Evolutionary conservation across 2,797 vertebrate genomes (phyloP).

Genomic region (Cirrhinus mrigala): DNA sequence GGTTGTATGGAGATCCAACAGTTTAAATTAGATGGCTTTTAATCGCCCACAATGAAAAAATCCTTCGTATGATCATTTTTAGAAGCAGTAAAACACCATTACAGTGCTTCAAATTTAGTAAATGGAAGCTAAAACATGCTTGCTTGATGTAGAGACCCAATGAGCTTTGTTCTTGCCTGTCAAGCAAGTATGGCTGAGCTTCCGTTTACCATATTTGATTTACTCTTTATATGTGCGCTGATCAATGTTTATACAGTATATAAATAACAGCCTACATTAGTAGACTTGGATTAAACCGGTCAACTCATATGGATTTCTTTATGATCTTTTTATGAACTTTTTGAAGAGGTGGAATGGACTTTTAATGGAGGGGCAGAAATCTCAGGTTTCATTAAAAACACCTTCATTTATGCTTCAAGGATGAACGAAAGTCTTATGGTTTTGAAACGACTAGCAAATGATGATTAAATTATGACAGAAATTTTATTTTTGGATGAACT

Average conservation of each 20-base stretch:
- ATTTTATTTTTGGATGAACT: not conserved
- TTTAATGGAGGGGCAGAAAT: not conserved
- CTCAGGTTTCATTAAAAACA: not conserved
- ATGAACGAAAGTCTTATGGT: not conserved
- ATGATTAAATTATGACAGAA: not conserved
- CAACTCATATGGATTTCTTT: not conserved
- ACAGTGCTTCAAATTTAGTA: not conserved
- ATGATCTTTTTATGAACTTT: not conserved
- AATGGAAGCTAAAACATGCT: not conserved
- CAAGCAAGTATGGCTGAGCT: not conserved
- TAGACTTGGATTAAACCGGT: not conserved
- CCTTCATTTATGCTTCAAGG: not conserved
- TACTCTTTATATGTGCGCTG: not conserved
- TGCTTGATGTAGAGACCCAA: not conserved
- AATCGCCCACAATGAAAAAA: not conserved
- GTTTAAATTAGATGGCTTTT: not conserved
- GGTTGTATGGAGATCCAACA: not conserved
- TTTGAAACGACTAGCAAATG: not conserved
- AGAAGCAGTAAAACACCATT: not conserved
- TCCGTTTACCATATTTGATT: not conserved
- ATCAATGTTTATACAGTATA: not conserved
- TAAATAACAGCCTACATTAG: not conserved
- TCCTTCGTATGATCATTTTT: not conserved
- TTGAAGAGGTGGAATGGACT: not conserved
- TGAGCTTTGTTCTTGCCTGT: not conserved